phyloP scores from a whole-genome alignment of 2,113 vertebrate genomes.

The Dicentrarchus labrax region DNA sequence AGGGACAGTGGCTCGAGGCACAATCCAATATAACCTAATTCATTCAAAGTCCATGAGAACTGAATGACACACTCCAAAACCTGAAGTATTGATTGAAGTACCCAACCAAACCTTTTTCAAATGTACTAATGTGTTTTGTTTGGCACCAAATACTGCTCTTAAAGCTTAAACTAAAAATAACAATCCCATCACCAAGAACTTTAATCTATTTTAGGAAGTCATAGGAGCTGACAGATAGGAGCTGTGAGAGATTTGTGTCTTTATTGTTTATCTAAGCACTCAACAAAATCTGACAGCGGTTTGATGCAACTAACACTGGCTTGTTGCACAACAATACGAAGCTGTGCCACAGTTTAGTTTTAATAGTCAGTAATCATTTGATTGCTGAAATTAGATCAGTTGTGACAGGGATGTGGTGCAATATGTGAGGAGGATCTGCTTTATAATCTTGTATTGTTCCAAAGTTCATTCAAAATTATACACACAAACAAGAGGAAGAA shows the following conservation, averaged over 20 bases:
- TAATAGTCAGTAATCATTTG: constrained; percentile 12
- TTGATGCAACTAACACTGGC: background rate
- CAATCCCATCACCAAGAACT: background rate
- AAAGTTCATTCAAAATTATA: constrained; percentile 52
- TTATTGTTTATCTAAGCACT: constrained; percentile 19
- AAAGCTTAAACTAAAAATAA: constrained; percentile 23
- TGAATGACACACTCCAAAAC: background rate
- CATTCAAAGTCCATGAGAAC: background rate
- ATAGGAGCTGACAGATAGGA: background rate
- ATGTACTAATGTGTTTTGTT: background rate
- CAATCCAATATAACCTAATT: background rate
- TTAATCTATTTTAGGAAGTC: constrained; percentile 32
- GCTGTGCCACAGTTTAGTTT: background rate
- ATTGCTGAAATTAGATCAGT: constrained; percentile 12
- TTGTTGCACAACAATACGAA: background rate
- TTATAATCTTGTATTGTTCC: constrained; percentile 50
- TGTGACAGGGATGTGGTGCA: constrained; percentile 4
- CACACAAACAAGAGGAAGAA: background rate
- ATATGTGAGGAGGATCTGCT: constrained; percentile 20
- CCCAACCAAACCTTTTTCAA: background rate
- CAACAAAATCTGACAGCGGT: background rate
- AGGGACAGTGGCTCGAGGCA: constrained; percentile 4
- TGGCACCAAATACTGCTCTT: background rate
- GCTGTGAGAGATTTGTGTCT: background rate
- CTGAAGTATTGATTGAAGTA: background rate